Conservation (phyloP, 92 coral and sea anemone genomes). For the Epizoanthus illoricatus region DNA sequence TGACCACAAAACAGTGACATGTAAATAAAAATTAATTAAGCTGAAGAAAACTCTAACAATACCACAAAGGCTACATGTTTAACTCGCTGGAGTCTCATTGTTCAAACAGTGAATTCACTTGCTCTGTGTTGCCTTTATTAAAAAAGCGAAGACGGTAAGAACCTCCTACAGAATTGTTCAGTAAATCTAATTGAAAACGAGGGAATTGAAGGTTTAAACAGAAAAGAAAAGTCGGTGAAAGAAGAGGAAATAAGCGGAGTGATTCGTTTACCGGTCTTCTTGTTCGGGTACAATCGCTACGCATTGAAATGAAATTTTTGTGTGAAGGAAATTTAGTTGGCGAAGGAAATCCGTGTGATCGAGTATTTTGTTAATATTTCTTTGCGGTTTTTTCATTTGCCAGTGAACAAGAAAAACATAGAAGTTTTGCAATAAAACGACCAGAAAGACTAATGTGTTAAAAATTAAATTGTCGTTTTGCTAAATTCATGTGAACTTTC, state of each 20-base stretch:
- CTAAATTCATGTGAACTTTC: not conserved
- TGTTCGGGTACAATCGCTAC: slow-evolving; percentile 48
- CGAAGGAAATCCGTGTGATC: too few relatives aligned
- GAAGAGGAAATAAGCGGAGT: slow-evolving; percentile 32
- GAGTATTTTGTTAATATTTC: too few relatives aligned
- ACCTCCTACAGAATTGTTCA: slow-evolving; percentile 54
- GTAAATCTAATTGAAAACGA: slow-evolving; percentile 58
- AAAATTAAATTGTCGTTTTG: slow-evolving; percentile 5
- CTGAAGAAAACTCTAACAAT: slow-evolving; percentile 72
- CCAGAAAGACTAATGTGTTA: too few relatives aligned
- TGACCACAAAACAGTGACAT: slow-evolving; percentile 56
- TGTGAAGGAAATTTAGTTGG: not conserved
- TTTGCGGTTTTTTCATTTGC: too few relatives aligned
- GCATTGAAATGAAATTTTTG: slow-evolving; percentile 22
- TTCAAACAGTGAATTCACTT: slow-evolving; percentile 57
- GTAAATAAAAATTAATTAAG: slow-evolving; percentile 82
- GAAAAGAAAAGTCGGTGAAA: slow-evolving; percentile 44
- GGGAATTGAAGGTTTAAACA: slow-evolving; percentile 24
- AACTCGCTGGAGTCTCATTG: slow-evolving; percentile 74
- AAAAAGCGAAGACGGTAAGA: slow-evolving; percentile 51
- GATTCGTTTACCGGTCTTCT: slow-evolving; percentile 45
- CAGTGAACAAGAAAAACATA: too few relatives aligned
- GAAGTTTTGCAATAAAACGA: too few relatives aligned
- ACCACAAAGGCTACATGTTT: slow-evolving; percentile 74
- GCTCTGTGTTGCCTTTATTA: slow-evolving; percentile 53